Evolutionary conservation across 1,140 invertebrate genomes (phyloP).

Genomic region (Anoplophora glabripennis): DNA sequence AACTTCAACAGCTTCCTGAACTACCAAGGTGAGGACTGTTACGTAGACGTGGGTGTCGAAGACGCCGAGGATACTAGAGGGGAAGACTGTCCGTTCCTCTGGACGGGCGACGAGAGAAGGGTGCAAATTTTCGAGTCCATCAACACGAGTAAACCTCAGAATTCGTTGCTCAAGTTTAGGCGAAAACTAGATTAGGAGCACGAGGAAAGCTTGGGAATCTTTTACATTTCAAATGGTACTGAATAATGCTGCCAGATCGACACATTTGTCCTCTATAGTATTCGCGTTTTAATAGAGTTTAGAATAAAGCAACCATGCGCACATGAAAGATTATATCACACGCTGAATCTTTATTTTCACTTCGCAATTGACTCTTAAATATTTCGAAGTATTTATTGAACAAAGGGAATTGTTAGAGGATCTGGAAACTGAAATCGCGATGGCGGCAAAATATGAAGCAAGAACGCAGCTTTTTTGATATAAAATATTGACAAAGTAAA

Average conservation of each 20-base stretch:
- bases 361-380: not conserved
- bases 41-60: constrained; percentile 18
- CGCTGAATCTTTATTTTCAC: not conserved
- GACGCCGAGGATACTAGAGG: constrained; percentile 23
- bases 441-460: too few species aligned
- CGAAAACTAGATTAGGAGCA: constrained; percentile 21
- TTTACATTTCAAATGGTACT: constrained; percentile 1
- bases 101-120: constrained; percentile 17
- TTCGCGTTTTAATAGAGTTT: not conserved
- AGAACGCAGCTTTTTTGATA: too few species aligned
- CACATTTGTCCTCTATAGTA: constrained; percentile 2
- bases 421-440: too few species aligned
- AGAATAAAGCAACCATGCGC: not conserved
- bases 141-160: constrained; percentile 15
- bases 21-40: constrained; percentile 3
- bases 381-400: not conserved
- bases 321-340: not conserved
- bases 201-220: too few species aligned
- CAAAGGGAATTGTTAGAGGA: too few species aligned
- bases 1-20: not conserved
- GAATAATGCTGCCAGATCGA: not conserved
- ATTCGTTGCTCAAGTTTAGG: constrained; percentile 21
- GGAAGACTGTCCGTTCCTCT: constrained; percentile 30
- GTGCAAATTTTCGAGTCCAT: constrained; percentile 27
- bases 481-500: too few species aligned